These are phyloP conservation scores for Salvelinus alpinus DNA, from an alignment of 2,113 vertebrate genomes.

Conservation along the genomic window DNA sequence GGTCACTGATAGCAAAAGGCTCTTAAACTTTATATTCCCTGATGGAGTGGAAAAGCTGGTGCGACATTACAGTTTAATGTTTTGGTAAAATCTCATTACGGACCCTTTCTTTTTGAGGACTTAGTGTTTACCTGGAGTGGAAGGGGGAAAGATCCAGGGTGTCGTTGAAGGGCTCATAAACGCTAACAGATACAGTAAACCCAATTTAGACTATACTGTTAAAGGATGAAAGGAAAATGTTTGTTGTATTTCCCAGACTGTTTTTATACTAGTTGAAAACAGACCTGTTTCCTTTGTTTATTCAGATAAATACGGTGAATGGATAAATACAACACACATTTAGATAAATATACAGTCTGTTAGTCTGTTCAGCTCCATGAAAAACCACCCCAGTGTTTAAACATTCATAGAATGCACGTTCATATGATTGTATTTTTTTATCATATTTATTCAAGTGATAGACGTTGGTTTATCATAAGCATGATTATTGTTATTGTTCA, in stretches of 20 bases:
- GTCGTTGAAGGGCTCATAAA: conserved; percentile 40
- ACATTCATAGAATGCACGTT: neutral
- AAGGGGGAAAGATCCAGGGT: conserved; percentile 11
- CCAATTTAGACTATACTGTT: conserved; percentile 5
- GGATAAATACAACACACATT: neutral
- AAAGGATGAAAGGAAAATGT: neutral
- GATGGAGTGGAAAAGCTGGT: conserved; percentile 35
- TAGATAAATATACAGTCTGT: neutral
- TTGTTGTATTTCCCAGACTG: neutral
- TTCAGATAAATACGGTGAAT: neutral
- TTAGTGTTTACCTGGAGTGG: conserved; percentile 14
- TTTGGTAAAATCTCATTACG: conserved; percentile 31
- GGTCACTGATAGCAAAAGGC: conserved; percentile 44
- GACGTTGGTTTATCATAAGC: too few species aligned
- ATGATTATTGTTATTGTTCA: too few species aligned
- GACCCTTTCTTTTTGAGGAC: conserved; percentile 14
- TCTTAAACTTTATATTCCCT: conserved; percentile 41
- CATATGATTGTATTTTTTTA: neutral
- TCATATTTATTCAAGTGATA: neutral
- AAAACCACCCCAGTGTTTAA: neutral
- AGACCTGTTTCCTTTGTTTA: neutral
- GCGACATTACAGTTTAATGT: conserved; percentile 4
- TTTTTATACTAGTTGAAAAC: too few species aligned
- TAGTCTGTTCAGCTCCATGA: neutral
- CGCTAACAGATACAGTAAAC: conserved; percentile 33